Percentiles rank a stretch among this genome's conserved stretches.
phyloP scores from a whole-genome alignment of 1,140 invertebrate genomes.

The Brachionus paranguensis region DNA sequence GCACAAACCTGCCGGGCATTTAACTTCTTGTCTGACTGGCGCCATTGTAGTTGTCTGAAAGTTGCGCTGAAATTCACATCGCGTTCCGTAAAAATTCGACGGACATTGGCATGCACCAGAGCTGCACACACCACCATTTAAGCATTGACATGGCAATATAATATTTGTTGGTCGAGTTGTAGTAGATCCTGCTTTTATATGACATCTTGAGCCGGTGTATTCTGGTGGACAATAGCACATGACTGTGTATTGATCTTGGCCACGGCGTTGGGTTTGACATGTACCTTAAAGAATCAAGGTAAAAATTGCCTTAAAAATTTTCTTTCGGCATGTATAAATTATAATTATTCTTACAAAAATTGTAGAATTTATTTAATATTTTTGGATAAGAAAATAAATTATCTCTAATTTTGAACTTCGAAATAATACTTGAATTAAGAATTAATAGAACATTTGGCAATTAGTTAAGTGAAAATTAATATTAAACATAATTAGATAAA shows the following conservation, averaged over 20 bases:
- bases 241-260: conserved; percentile 31
- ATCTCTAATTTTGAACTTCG: too few species aligned
- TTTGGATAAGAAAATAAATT: too few species aligned
- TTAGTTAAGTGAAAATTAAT: too few species aligned
- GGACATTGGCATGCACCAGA: conserved; percentile 13
- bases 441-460: too few species aligned
- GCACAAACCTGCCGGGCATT: conserved; percentile 3
- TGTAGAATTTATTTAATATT: too few species aligned
- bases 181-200: background rate
- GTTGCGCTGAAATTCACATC: conserved; percentile 25
- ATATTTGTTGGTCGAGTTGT: background rate
- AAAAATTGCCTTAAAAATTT: too few species aligned
- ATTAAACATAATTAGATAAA: too few species aligned
- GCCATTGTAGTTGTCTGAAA: background rate
- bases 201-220: conserved; percentile 22
- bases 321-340: too few species aligned
- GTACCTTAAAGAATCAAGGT: background rate
- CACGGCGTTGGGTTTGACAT: conserved; percentile 7
- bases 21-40: background rate
- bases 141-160: conserved; percentile 16
- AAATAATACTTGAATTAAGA: too few species aligned
- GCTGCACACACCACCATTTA: conserved; percentile 13
- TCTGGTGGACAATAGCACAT: conserved; percentile 14
- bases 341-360: too few species aligned
- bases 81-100: conserved; percentile 11